A percentile compares a stretch with the other conserved stretches of the same genome.
phyloP scores from a whole-genome alignment of 2,888 invertebrate species.

The Tethea ocularis region DNA sequence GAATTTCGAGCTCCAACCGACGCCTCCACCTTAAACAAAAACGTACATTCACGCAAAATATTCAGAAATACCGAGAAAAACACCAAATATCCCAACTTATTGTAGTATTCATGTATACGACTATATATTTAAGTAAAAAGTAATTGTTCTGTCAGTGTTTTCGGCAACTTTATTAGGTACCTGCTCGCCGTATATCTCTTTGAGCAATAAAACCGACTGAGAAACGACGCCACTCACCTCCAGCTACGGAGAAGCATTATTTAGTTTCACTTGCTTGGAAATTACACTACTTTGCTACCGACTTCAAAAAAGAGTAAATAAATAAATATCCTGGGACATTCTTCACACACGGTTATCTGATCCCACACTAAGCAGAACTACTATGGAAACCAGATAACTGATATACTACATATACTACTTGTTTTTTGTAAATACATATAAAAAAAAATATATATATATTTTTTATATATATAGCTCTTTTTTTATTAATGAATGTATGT shows the following conservation, averaged over 20 bases:
- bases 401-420: too few relatives aligned
- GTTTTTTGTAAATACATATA: too few relatives aligned
- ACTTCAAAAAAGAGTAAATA: too few relatives aligned
- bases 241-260: background rate
- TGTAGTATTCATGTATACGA: background rate
- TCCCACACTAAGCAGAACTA: too few relatives aligned
- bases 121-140: background rate
- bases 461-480: too few relatives aligned
- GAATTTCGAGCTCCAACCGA: too few relatives aligned
- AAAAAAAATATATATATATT: too few relatives aligned
- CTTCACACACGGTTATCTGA: too few relatives aligned
- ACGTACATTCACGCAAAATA: background rate
- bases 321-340: too few relatives aligned
- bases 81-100: background rate
- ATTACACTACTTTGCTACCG: background rate
- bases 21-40: too few relatives aligned
- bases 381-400: too few relatives aligned
- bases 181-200: background rate
- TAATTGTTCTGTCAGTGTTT: constrained; percentile 4
- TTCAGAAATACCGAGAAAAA: background rate
- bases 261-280: background rate
- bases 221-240: background rate
- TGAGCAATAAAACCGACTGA: background rate
- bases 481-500: too few relatives aligned
- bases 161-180: background rate